Evolutionary conservation across 2,113 vertebrate genomes (phyloP), one percentile per base, ranked within the genome.

Genomic region (Panthera tigris): DNA sequence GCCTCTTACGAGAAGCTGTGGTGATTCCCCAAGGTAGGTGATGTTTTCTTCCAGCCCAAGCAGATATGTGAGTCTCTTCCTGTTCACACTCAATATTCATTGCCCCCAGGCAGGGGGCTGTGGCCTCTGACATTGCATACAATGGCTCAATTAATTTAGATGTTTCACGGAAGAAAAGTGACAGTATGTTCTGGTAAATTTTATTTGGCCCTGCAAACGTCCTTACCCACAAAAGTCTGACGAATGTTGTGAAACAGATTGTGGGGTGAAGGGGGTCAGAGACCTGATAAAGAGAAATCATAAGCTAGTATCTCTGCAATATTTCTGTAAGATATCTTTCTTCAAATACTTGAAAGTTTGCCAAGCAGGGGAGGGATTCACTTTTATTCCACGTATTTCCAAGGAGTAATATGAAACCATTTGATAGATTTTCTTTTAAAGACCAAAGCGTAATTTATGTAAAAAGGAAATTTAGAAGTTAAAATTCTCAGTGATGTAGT

Each of bases 321-420:
- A 39, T 85, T 89, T 76, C 4, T 21, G 87, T 48, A 83, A 29
- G 15, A 82, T 45, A 71, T 0, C 12, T 83, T 48, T 79, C 7
- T 94, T 97, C 23, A 93, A 8, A 73, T 89, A 68, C 66, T 89
- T 94, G 27, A 68, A 88, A 80, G 9, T 36, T 87, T 83, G 4
- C 29, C 25, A 91, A 7, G 2, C 3, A 82, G 12, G 85, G 57
- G n/a, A 93, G 0, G 9, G 7, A 79, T 68, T 71, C 1, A 45
- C 65, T 88, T 91, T 87, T 55, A 88, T 74, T 76, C 4, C 8
- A 81, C 0, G 3, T 69, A 55, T 48, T 3, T 65, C 19, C 13
- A 55, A 41, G 3, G 61, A 50, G 13, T 41, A 55, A 39, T 41
- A 48, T 27, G 52, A 87, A 88, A 18, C 3, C 6, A 85, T 36